These are phyloP conservation scores for Sitta europaea DNA, from an alignment of 2,113 vertebrate genomes.

Conservation along the genomic window DNA sequence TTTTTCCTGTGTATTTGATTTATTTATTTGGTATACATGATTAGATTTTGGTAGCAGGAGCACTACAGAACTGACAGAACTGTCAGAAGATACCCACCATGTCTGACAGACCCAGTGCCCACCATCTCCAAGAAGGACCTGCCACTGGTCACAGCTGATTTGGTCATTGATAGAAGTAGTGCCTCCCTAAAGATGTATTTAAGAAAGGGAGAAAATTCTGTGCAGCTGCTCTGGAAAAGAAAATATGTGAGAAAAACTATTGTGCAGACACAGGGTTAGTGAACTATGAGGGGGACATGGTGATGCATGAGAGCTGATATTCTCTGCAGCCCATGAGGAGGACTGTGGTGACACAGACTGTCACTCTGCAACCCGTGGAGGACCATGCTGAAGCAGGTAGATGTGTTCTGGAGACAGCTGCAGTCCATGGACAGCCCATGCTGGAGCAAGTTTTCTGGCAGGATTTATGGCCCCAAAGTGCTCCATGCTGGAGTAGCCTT, in stretches of 20 bases:
- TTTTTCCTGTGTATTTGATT: background rate
- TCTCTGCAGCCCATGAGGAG: background rate
- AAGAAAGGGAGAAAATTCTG: background rate
- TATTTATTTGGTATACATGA: background rate
- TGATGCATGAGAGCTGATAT: background rate
- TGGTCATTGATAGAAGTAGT: accelerated
- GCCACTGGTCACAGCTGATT: background rate
- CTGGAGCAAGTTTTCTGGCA: background rate
- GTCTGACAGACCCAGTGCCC: background rate
- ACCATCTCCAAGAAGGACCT: background rate
- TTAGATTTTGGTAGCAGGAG: background rate
- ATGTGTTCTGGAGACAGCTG: background rate
- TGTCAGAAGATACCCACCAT: background rate
- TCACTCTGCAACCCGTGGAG: background rate
- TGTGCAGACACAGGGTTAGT: background rate
- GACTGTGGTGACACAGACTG: background rate
- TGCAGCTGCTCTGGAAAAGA: background rate
- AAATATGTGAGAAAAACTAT: background rate
- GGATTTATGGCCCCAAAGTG: background rate
- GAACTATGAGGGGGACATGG: background rate
- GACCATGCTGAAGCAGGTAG: background rate
- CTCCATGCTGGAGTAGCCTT: background rate
- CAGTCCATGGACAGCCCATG: background rate
- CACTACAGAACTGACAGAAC: background rate
- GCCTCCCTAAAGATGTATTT: accelerated